Evolutionary conservation across 1,140 invertebrate genomes (phyloP).

Genomic region (Lepidurus packardi): DNA sequence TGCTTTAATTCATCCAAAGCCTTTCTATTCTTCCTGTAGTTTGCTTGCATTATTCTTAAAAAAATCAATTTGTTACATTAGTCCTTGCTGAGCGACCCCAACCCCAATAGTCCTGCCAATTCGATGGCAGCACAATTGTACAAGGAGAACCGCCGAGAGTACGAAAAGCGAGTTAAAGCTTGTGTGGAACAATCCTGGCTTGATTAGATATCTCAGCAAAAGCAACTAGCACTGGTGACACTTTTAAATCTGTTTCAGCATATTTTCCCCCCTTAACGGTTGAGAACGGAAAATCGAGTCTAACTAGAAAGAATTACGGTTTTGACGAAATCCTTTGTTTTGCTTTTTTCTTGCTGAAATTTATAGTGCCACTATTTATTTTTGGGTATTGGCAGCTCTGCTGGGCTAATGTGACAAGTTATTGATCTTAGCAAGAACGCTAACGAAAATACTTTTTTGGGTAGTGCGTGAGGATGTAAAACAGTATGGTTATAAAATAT

Average conservation of each 20-base stretch:
- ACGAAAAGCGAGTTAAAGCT: slow-evolving; percentile 62
- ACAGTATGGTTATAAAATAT: neutral
- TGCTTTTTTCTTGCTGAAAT: neutral
- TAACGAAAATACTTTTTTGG: neutral
- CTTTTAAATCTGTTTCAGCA: neutral
- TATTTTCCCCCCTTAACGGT: neutral
- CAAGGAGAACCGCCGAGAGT: slow-evolving; percentile 60
- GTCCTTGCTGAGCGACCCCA: slow-evolving; percentile 60
- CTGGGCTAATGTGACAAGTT: neutral
- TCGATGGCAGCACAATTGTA: slow-evolving; percentile 63
- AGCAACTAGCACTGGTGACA: slow-evolving; percentile 21
- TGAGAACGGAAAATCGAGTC: neutral
- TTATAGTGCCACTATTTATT: slow-evolving; percentile 6
- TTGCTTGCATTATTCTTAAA: neutral
- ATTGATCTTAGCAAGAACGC: neutral
- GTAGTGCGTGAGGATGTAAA: slow-evolving; percentile 1
- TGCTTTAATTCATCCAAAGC: neutral
- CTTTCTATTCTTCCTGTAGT: neutral
- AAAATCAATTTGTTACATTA: slow-evolving; percentile 38
- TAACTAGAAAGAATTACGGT: neutral
- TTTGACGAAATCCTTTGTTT: neutral
- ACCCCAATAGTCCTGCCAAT: slow-evolving; percentile 65
- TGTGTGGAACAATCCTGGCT: slow-evolving; percentile 63
- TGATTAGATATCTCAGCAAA: slow-evolving; percentile 41
- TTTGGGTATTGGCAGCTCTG: neutral